Evolutionary conservation across 1,140 invertebrate species (phyloP).

Genomic region (Intoshia linei): DNA sequence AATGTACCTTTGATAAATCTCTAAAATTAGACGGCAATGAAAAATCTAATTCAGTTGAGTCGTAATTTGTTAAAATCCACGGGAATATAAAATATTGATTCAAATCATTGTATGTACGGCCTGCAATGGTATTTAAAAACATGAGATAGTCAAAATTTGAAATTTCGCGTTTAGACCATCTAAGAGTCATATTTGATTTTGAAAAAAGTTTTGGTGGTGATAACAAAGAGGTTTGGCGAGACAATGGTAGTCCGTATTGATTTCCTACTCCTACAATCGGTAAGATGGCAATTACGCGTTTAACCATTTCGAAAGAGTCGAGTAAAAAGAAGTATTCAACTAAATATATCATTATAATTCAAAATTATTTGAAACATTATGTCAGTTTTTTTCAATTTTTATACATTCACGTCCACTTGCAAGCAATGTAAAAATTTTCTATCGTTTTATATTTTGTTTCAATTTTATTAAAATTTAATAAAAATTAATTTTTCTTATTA

Average conservation of each 20-base stretch:
- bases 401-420: neutral
- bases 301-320: constrained; percentile 67
- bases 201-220: constrained; percentile 80
- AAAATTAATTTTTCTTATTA: too few species aligned
- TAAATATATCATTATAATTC: constrained; percentile 24
- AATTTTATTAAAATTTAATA: neutral
- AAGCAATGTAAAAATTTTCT: neutral
- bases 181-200: constrained; percentile 93
- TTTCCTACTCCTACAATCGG: constrained; percentile 91
- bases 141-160: constrained; percentile 98
- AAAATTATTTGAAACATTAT: neutral
- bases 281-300: constrained; percentile 82
- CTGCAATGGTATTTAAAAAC: constrained; percentile 95
- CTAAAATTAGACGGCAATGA: constrained; percentile 81
- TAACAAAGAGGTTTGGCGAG: constrained; percentile 66
- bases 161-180: constrained; percentile 88
- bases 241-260: constrained; percentile 91
- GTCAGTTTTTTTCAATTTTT: neutral
- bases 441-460: neutral
- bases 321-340: constrained; percentile 94
- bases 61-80: constrained; percentile 92
- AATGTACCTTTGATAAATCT: constrained; percentile 60
- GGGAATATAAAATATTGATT: constrained; percentile 98
- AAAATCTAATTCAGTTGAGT: constrained; percentile 68
- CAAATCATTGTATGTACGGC: constrained; percentile 84